phyloP scores from a whole-genome alignment of 2,888 invertebrate genomes.

The Calliphora vomitoria region DNA sequence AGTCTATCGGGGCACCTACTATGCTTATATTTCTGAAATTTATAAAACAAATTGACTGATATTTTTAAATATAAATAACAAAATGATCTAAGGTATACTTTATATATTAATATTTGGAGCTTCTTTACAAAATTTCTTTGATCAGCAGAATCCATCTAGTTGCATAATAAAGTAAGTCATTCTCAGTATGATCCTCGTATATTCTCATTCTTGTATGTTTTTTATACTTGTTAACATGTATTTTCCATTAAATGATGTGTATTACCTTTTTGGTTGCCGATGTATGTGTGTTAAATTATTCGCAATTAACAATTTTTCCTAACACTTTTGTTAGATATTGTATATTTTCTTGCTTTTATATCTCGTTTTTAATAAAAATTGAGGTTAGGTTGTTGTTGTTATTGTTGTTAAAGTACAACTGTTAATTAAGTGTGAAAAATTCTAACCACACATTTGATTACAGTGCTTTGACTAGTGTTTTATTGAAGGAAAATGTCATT shows the following conservation, averaged over 20 bases:
- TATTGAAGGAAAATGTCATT: conserved; percentile 11
- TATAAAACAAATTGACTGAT: too few relatives aligned
- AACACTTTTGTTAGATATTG: neutral
- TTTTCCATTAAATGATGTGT: conserved; percentile 26
- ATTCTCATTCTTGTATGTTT: neutral
- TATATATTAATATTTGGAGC: too few relatives aligned
- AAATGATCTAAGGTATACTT: too few relatives aligned
- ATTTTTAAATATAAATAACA: too few relatives aligned
- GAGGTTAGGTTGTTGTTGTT: conserved; percentile 14
- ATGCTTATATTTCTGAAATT: too few relatives aligned
- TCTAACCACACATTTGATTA: conserved; percentile 15
- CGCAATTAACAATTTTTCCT: neutral
- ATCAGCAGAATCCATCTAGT: too few relatives aligned
- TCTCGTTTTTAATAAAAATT: conserved; percentile 2
- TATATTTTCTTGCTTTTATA: neutral
- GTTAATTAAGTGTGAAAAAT: conserved; percentile 44
- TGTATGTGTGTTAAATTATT: neutral
- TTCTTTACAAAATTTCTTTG: neutral
- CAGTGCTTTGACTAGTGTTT: neutral
- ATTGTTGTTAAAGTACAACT: conserved; percentile 1
- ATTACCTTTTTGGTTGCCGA: neutral
- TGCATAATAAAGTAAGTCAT: too few relatives aligned
- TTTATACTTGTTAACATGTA: neutral
- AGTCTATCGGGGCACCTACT: too few relatives aligned
- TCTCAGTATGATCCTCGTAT: too few relatives aligned